Evolutionary conservation across 2,797 vertebrate genomes (phyloP).

Genomic region (Simalia tracyae): DNA sequence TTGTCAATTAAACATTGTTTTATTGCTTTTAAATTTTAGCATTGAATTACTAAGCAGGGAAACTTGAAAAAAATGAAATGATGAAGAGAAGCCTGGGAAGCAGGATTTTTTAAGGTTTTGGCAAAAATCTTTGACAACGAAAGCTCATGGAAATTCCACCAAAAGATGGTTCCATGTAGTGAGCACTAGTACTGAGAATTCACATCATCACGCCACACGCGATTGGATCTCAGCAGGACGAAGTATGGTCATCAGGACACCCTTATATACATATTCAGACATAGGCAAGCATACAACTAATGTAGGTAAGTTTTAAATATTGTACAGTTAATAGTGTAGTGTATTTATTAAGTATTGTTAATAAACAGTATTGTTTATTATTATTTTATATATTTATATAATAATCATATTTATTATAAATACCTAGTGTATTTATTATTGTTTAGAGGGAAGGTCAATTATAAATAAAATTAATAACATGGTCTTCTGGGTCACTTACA

Average conservation of each 20-base stretch:
- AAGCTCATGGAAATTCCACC: background rate
- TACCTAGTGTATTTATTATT: background rate
- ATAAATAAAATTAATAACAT: background rate
- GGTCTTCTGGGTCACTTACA: background rate
- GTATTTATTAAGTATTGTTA: background rate
- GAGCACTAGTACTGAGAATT: background rate
- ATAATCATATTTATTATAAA: background rate
- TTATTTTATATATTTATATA: background rate
- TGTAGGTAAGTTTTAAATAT: background rate
- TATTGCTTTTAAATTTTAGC: background rate
- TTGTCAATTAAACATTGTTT: background rate
- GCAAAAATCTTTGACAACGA: background rate
- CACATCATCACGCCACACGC: background rate
- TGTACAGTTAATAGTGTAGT: background rate
- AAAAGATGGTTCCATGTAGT: background rate
- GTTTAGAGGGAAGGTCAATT: background rate
- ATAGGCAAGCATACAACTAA: background rate
- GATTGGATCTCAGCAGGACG: background rate
- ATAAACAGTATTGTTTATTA: background rate
- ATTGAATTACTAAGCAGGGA: background rate
- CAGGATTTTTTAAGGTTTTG: too few species aligned
- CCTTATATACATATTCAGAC: background rate
- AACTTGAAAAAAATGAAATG: background rate
- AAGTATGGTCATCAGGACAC: background rate
- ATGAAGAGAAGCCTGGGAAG: background rate